Conservation (phyloP, 1,140 invertebrate genomes). For the Drosophila arizonae region DNA sequence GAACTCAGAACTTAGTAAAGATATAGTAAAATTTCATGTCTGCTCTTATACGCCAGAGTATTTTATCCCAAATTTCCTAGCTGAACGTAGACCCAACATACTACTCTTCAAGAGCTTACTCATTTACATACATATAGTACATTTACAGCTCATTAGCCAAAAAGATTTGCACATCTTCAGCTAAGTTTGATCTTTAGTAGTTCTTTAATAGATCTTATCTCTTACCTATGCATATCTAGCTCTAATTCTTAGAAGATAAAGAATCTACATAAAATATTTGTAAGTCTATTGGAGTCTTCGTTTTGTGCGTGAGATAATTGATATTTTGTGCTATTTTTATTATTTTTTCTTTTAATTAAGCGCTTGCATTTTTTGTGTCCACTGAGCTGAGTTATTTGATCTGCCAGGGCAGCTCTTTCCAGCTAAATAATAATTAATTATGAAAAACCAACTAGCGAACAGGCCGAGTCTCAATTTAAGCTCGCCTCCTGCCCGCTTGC, state of each 20-base stretch:
- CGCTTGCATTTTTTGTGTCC: conserved; percentile 27
- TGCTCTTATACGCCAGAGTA: too few species aligned
- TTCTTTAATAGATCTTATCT: too few species aligned
- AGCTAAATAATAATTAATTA: conserved; percentile 81
- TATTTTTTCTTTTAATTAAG: conserved; percentile 39
- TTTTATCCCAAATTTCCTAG: too few species aligned
- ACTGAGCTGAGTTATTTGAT: conserved; percentile 44
- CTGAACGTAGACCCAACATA: too few species aligned
- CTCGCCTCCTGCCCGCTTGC: not conserved
- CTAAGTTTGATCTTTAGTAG: too few species aligned
- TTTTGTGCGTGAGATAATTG: conserved; percentile 11
- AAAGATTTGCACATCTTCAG: too few species aligned
- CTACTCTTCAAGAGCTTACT: too few species aligned
- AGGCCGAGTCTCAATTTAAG: conserved; percentile 33
- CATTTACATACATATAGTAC: too few species aligned
- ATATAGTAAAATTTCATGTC: too few species aligned
- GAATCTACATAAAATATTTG: too few species aligned
- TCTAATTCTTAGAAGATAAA: not conserved
- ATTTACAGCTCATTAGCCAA: too few species aligned
- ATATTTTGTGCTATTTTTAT: conserved; percentile 1
- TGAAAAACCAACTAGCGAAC: conserved; percentile 61
- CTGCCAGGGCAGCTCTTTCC: conserved; percentile 61
- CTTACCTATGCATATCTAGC: not conserved
- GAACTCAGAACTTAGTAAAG: too few species aligned
- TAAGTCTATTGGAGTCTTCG: not conserved